Conservation (phyloP, 2,888 invertebrate species). For the Nemoura dubitans region DNA sequence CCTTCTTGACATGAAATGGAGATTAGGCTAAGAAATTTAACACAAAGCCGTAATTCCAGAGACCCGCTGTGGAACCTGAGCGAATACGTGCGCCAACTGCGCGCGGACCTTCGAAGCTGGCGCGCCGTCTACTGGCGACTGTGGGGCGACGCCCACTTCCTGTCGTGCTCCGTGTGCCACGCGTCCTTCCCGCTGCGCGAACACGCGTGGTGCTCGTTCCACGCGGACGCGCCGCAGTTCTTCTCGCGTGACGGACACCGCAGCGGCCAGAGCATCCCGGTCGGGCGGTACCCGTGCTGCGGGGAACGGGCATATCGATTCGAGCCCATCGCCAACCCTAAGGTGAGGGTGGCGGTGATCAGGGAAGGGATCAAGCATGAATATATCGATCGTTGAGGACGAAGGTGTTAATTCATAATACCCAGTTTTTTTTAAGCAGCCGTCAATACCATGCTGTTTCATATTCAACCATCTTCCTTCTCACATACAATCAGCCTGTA, state of each 20-base stretch:
- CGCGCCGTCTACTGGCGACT: conserved; percentile 91
- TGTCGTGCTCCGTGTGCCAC: conserved; percentile 83
- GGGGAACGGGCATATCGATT: conserved; percentile 85
- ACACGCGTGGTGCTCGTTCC: conserved; percentile 72
- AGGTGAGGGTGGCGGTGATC: conserved; percentile 62
- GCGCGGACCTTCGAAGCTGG: conserved; percentile 86
- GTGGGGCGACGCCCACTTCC: conserved; percentile 91
- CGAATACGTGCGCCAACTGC: conserved; percentile 79
- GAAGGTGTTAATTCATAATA: too few species aligned
- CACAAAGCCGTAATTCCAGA: too few species aligned
- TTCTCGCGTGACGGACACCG: conserved; percentile 74
- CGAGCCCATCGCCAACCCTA: conserved; percentile 73
- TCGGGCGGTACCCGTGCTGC: conserved; percentile 81
- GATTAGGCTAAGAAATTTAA: too few species aligned
- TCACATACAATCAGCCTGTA: too few species aligned
- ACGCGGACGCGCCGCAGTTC: conserved; percentile 81
- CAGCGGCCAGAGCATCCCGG: conserved; percentile 58
- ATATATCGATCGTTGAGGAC: too few species aligned
- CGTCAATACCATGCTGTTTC: too few species aligned
- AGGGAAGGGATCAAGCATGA: too few species aligned
- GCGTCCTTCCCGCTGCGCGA: conserved; percentile 78
- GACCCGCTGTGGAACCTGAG: conserved; percentile 84
- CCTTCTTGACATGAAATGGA: too few species aligned
- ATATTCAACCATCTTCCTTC: too few species aligned
- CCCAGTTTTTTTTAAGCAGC: too few species aligned